Conservation (phyloP, 2,888 invertebrate genomes). For the Himalopsyche japonica region DNA sequence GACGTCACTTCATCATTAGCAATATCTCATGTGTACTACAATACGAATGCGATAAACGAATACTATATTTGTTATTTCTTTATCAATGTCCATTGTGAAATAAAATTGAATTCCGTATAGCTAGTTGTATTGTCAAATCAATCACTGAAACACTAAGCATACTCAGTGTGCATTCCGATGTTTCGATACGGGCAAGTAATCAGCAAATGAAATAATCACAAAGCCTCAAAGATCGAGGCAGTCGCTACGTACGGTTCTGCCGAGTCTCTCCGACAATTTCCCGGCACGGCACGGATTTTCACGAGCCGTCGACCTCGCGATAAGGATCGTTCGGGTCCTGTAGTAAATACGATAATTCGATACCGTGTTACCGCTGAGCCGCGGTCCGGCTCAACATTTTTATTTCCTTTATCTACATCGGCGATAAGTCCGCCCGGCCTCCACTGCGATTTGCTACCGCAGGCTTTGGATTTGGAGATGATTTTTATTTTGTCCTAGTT, state of each 20-base stretch:
- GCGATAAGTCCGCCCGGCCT: conserved; percentile 3
- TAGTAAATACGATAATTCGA: conserved; percentile 28
- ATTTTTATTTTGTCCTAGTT: background rate
- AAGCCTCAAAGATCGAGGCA: background rate
- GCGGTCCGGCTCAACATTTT: conserved; percentile 2
- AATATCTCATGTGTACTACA: too few species aligned
- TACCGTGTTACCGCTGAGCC: conserved; percentile 11
- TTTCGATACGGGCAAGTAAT: background rate
- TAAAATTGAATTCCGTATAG: too few species aligned
- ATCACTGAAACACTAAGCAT: background rate
- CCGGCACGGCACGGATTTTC: background rate
- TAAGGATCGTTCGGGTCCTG: conserved; percentile 26
- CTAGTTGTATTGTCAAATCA: background rate
- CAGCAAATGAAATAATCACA: background rate
- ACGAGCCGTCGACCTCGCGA: conserved; percentile 22
- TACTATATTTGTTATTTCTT: too few species aligned
- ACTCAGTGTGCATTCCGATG: background rate
- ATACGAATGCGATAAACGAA: too few species aligned
- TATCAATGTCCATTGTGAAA: too few species aligned
- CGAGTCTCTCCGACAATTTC: conserved; percentile 8
- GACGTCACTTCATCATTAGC: too few species aligned
- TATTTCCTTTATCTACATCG: conserved; percentile 13
- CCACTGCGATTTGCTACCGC: background rate
- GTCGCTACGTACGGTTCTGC: background rate
- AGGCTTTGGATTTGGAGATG: background rate